Evolutionary conservation across 2,113 vertebrate genomes (phyloP).

Genomic region (Trinectes maculatus): DNA sequence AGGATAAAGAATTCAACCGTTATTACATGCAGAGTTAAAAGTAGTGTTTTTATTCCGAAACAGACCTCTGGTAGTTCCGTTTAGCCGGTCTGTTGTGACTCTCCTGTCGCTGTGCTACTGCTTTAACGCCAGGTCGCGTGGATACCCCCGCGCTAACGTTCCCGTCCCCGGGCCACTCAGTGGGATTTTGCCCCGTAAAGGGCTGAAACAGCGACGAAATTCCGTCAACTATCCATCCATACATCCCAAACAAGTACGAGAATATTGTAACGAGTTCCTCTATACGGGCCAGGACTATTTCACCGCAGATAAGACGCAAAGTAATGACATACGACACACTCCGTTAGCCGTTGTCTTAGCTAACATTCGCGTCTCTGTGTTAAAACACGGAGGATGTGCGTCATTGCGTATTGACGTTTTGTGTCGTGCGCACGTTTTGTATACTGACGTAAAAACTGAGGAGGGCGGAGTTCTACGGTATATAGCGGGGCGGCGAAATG

Average conservation of each 20-base stretch:
- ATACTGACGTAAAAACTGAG: accelerated
- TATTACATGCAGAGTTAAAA: neutral
- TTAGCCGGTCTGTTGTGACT: slow-evolving; percentile 75
- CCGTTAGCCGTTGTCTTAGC: slow-evolving; percentile 25
- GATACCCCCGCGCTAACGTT: slow-evolving; percentile 24
- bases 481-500: accelerated
- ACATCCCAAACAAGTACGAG: slow-evolving; percentile 83
- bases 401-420: slow-evolving; percentile 14
- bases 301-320: neutral
- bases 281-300: slow-evolving; percentile 74
- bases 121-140: slow-evolving; percentile 40
- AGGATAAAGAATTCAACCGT: too few species aligned
- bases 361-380: slow-evolving; percentile 33
- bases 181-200: slow-evolving; percentile 62
- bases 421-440: neutral
- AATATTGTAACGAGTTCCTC: slow-evolving; percentile 60
- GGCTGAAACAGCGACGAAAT: slow-evolving; percentile 84
- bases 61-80: slow-evolving; percentile 83
- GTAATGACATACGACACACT: slow-evolving; percentile 53
- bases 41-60: neutral
- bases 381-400: slow-evolving; percentile 32
- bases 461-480: slow-evolving; percentile 23
- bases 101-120: slow-evolving; percentile 47
- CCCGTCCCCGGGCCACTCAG: slow-evolving; percentile 65
- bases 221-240: slow-evolving; percentile 86